These are phyloP conservation scores for Troides oblongomaculatus DNA, from an alignment of 2,888 invertebrate genomes.

Conservation along the genomic window DNA sequence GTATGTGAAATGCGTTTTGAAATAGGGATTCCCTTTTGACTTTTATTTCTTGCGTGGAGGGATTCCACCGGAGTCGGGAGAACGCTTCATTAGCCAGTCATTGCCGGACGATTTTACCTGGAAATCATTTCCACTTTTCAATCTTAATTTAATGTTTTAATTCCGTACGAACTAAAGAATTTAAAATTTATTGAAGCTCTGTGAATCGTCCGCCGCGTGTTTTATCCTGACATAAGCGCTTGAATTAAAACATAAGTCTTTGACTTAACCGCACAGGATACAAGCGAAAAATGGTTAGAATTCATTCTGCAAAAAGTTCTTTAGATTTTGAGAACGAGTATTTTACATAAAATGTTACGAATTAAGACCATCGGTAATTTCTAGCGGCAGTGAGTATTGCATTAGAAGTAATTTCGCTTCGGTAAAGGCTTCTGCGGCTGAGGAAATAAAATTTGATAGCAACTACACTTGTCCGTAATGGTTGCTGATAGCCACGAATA, in stretches of 20 bases:
- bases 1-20: constrained; percentile 79
- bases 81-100: constrained; percentile 43
- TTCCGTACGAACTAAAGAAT: constrained; percentile 17
- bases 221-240: constrained; percentile 1
- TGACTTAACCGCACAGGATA: not conserved
- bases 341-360: not conserved
- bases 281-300: not conserved
- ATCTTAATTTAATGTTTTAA: constrained; percentile 30
- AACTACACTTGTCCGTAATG: constrained; percentile 38
- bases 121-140: constrained; percentile 27
- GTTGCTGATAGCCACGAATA: constrained; percentile 43
- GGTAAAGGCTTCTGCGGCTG: not conserved
- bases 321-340: too few relatives aligned
- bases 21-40: constrained; percentile 68
- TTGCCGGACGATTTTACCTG: constrained; percentile 30
- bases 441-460: constrained; percentile 22
- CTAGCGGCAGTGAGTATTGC: not conserved
- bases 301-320: too few relatives aligned
- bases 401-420: not conserved
- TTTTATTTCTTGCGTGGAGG: constrained; percentile 62
- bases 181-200: constrained; percentile 19
- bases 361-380: not conserved
- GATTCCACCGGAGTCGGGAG: constrained; percentile 40
- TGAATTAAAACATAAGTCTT: constrained; percentile 23
- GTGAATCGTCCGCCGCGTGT: constrained; percentile 5